Conservation (phyloP, 2,888 invertebrate genomes). For the Meteorus cinctellus region DNA sequence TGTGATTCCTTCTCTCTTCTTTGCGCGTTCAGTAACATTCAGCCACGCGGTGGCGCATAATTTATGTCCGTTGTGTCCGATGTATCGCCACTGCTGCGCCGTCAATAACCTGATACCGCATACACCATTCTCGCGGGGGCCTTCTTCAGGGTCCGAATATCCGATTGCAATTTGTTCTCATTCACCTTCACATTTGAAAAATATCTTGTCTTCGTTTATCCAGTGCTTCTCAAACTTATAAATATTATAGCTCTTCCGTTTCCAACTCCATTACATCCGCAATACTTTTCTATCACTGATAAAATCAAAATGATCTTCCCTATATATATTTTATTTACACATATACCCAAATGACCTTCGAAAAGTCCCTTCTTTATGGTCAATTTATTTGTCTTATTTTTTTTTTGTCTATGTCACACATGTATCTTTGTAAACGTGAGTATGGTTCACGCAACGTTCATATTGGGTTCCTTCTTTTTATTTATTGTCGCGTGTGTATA, state of each 20-base stretch:
- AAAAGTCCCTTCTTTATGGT: neutral
- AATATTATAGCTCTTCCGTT: too few relatives aligned
- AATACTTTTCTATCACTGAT: too few relatives aligned
- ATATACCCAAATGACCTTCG: neutral
- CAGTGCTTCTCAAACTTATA: slow-evolving; percentile 4
- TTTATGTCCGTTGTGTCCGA: slow-evolving; percentile 63
- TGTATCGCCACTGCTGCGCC: slow-evolving; percentile 63
- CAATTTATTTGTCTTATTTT: neutral
- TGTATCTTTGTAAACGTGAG: slow-evolving; percentile 7
- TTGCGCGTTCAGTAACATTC: slow-evolving; percentile 5
- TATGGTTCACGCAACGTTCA: neutral
- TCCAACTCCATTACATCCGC: too few relatives aligned
- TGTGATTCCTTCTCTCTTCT: slow-evolving; percentile 37
- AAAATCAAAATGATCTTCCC: too few relatives aligned
- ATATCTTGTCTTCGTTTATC: neutral
- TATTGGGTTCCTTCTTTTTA: neutral
- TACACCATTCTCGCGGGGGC: slow-evolving; percentile 56
- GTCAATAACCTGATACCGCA: slow-evolving; percentile 67
- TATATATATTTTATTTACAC: neutral
- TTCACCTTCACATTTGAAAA: slow-evolving; percentile 5
- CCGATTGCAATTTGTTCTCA: slow-evolving; percentile 67
- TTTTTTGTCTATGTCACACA: neutral
- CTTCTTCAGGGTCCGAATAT: slow-evolving; percentile 64
- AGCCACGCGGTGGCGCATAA: slow-evolving; percentile 48
- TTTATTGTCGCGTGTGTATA: slow-evolving; percentile 1